phyloP scores from a whole-genome alignment of 2,888 invertebrate species.

The Clistopyga incitator region DNA sequence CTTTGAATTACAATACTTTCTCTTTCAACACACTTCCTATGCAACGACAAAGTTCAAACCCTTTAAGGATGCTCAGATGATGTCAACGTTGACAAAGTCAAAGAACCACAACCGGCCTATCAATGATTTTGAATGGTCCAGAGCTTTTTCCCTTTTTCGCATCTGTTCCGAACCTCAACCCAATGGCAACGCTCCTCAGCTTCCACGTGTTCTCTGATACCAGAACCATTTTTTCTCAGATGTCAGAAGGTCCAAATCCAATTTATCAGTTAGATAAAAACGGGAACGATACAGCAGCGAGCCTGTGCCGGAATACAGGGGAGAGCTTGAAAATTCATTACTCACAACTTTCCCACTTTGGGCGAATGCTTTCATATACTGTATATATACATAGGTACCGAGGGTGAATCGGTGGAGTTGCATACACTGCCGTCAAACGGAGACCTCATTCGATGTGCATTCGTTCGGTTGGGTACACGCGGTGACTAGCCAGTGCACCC shows the following conservation, averaged over 20 bases:
- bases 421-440: neutral
- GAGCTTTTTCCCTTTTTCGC: neutral
- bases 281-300: neutral
- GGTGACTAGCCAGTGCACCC: slow-evolving; percentile 47
- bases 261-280: slow-evolving; percentile 46
- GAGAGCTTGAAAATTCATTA: slow-evolving; percentile 43
- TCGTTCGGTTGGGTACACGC: slow-evolving; percentile 29
- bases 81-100: slow-evolving; percentile 5
- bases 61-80: neutral
- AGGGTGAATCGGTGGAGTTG: neutral
- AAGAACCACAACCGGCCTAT: neutral
- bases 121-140: neutral
- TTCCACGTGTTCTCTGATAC: slow-evolving; percentile 38
- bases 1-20: too few species aligned
- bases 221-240: slow-evolving; percentile 14
- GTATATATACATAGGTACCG: neutral
- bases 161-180: slow-evolving; percentile 7
- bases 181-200: slow-evolving; percentile 37
- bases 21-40: too few species aligned
- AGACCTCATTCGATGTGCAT: slow-evolving; percentile 10
- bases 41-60: neutral
- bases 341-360: slow-evolving; percentile 47
- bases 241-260: slow-evolving; percentile 37
- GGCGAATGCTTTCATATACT: slow-evolving; percentile 40
- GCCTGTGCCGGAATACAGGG: slow-evolving; percentile 30